phyloP scores from a whole-genome alignment of 2,113 vertebrate species.

The Equus przewalskii region DNA sequence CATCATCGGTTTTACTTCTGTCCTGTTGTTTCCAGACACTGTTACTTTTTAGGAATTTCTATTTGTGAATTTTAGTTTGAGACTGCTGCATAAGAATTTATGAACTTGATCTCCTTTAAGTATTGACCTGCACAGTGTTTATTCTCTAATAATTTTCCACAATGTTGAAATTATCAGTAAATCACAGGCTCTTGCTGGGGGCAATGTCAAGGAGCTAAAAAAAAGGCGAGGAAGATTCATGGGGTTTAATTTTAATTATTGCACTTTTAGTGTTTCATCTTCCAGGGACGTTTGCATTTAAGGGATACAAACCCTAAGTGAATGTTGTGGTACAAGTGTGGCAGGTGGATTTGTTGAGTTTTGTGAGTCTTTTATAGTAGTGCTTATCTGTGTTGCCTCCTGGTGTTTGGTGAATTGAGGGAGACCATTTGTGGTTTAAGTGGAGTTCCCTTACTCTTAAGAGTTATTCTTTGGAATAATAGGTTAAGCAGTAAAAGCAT shows the following conservation, averaged over 20 bases:
- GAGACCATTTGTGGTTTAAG: not conserved
- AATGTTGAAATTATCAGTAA: conserved; percentile 41
- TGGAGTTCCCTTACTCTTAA: not conserved
- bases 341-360: conserved; percentile 44
- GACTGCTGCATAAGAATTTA: not conserved
- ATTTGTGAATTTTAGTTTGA: not conserved
- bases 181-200: conserved; percentile 27
- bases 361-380: not conserved
- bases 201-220: not conserved
- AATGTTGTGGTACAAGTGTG: not conserved
- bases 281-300: conserved; percentile 35
- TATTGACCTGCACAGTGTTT: conserved; percentile 14
- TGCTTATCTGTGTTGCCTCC: not conserved
- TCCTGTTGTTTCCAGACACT: not conserved
- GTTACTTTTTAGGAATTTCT: not conserved
- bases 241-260: conserved; percentile 57
- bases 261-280: conserved; percentile 43
- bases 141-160: conserved; percentile 58
- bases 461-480: not conserved
- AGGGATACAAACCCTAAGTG: not conserved
- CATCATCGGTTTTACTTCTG: not conserved
- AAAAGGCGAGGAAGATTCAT: not conserved
- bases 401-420: not conserved
- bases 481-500: not conserved
- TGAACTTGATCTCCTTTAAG: conserved; percentile 31